Evolutionary conservation across 2,113 vertebrate genomes (phyloP).

Genomic region (Artemisiospiza belli): DNA sequence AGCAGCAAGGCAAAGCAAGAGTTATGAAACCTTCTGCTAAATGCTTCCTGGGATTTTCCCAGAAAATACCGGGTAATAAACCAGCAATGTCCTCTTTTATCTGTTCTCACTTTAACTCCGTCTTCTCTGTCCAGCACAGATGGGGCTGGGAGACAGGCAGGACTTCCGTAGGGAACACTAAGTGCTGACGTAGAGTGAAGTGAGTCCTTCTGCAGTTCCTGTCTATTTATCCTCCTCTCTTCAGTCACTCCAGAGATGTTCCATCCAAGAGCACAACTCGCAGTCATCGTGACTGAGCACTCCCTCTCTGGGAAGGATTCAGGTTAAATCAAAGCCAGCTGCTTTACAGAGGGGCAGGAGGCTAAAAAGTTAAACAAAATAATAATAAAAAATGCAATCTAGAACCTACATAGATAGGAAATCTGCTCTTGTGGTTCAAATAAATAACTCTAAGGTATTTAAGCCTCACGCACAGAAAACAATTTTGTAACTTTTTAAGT

Average conservation of each 20-base stretch:
- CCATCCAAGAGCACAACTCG: neutral
- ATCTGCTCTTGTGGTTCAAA: constrained; percentile 3
- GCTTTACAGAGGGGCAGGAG: neutral
- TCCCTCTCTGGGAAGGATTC: constrained; percentile 60
- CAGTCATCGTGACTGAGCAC: constrained; percentile 57
- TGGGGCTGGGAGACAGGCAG: neutral
- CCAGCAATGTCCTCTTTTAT: neutral
- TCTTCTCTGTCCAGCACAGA: neutral
- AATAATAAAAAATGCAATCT: constrained; percentile 58
- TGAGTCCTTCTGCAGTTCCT: neutral
- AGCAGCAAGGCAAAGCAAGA: neutral
- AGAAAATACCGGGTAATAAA: constrained; percentile 24
- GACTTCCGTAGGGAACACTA: neutral
- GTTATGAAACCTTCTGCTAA: neutral
- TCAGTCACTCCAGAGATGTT: neutral
- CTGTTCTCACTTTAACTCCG: neutral
- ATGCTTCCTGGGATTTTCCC: neutral
- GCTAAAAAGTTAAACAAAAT: constrained; percentile 48
- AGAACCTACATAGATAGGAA: constrained; percentile 35
- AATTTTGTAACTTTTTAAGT: constrained; percentile 68
- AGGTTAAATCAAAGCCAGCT: constrained; percentile 79
- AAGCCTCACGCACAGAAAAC: constrained; percentile 62
- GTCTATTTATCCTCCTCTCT: neutral
- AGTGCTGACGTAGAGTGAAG: neutral
- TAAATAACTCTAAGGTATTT: constrained; percentile 64